Evolutionary conservation across 2,113 vertebrate genomes (phyloP).

Genomic region (Zapornia atra): DNA sequence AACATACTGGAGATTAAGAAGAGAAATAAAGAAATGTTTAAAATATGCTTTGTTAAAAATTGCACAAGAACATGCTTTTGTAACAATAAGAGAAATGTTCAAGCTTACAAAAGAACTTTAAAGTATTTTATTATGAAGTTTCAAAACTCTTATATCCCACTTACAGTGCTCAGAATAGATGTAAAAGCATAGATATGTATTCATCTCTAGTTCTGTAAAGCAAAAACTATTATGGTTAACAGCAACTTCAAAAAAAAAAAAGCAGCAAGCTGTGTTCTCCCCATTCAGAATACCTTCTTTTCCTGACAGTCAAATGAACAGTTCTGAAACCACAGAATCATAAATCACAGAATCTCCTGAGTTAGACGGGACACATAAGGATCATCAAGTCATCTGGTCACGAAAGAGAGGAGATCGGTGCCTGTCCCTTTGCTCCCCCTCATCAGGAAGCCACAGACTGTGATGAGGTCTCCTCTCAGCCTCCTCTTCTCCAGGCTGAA

Average conservation of each 20-base stretch:
- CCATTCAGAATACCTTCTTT: not conserved
- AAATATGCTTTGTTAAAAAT: not conserved
- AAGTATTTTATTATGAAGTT: not conserved
- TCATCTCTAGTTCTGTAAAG: not conserved
- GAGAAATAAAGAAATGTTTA: not conserved
- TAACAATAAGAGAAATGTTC: not conserved
- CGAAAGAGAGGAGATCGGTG: too few species aligned
- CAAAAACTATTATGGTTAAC: not conserved
- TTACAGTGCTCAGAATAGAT: not conserved
- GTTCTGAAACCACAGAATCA: not conserved
- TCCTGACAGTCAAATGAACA: not conserved
- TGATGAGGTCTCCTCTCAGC: too few species aligned
- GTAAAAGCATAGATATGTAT: not conserved
- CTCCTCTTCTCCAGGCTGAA: too few species aligned
- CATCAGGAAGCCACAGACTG: too few species aligned
- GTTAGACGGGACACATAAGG: too few species aligned
- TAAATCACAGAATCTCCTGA: too few species aligned
- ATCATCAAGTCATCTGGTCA: too few species aligned
- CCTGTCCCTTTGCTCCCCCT: too few species aligned
- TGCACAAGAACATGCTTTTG: not conserved
- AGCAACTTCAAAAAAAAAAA: not conserved
- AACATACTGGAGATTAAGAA: not conserved
- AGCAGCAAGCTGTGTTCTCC: not conserved
- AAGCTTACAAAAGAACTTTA: not conserved
- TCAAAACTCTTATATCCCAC: not conserved